Evolutionary conservation across 2,888 invertebrate genomes (phyloP), one percentile per base, ranked within the genome.

Genomic region (Rhimphoctona megacephalus): DNA sequence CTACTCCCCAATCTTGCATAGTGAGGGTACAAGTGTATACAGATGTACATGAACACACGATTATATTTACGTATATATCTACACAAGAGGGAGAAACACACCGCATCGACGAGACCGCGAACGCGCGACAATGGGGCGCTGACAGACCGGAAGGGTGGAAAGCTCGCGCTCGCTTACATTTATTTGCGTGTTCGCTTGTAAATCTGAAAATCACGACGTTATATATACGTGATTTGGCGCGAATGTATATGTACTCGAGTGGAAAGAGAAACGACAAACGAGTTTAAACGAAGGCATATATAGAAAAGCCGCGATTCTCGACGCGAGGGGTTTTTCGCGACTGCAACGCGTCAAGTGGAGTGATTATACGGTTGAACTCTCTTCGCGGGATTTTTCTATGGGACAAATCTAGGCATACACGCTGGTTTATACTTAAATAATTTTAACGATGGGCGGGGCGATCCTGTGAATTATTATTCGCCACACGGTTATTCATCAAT

Each of bases 91-190:
- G 74, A 69, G 78, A 46, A 69, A 74, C 25, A 81, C 57, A 70
- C 57, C 78, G 73, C 72, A 74, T 43, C 82, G 76, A 70, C 39
- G 79, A 81, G 67, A 83, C 78, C 83, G 72, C 83, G 83, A 86
- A 73, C 54, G 78, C 66, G 74, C 81, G 84, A 86, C 86, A 84
- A 86, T 86, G 78, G 86, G 86, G 81, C 81, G 86, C 74, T 86
- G 81, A 84, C 78, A 85, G 70, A 84, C 84, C 84, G 84, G 79
- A 86, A 86, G 86, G 86, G 86, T 84, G 84, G 70, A 79, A 81
- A 81, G 84, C 81, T 81, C 84, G 81, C 74, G 76, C 82, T 82
- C 82, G 82, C 76, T 82, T 82, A 82, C 82, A 78, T 83, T 86
- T 81, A 73, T 86, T 86, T 76, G 83, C 84, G 81, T 81, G 74